Evolutionary conservation across 2,113 vertebrate genomes (phyloP), one percentile per base, ranked within the genome.

Genomic region (Petrocephalus microphthalmus): DNA sequence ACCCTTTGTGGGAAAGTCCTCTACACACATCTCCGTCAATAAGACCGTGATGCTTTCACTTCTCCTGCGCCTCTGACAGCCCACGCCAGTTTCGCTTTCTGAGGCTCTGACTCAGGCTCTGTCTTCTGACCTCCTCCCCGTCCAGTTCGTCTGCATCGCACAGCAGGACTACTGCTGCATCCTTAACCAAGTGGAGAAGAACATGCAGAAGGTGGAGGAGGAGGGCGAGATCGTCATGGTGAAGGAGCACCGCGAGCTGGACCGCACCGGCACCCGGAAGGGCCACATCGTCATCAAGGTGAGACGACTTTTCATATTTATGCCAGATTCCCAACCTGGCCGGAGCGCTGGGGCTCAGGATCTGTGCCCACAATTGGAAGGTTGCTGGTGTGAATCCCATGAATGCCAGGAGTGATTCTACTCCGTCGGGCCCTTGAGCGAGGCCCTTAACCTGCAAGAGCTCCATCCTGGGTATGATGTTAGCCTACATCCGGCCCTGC

Each of bases 221-320:
- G 98, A 99, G 92, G 98, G 98, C 1, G 98, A 99, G 94, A 99
- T 99, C 11, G 98, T 99, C 60, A 99, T 99, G 98, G 98, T 99
- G 91, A 99, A 99, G 93, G 98, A 99, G n/a, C 98, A 99, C 91
- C 95, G 98, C 1, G 98, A 99, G 90, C 96, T 99, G 81, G 98
- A 99, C 93, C 96, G 98, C 78, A 99, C 98, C 2, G 98, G 98
- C 56, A 99, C 98, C 89, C 96, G 98, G 22, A 99, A 99, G 93
- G 98, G 98, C 84, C 98, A 99, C 93, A 99, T 99, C n/a, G 98
- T 99, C 91, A 99, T 99, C 92, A 99, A 99, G 98, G 98, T 88
- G 74, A 86, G n/a, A 33, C 25, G 5, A 19, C 6, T 37, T 1
- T 42, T 78, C 5, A 78, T 78, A 67, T 29, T 67, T 67, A 29